These are phyloP conservation scores for Cacoxenus indagator DNA, from an alignment of 2,888 invertebrate genomes.

Conservation along the genomic window DNA sequence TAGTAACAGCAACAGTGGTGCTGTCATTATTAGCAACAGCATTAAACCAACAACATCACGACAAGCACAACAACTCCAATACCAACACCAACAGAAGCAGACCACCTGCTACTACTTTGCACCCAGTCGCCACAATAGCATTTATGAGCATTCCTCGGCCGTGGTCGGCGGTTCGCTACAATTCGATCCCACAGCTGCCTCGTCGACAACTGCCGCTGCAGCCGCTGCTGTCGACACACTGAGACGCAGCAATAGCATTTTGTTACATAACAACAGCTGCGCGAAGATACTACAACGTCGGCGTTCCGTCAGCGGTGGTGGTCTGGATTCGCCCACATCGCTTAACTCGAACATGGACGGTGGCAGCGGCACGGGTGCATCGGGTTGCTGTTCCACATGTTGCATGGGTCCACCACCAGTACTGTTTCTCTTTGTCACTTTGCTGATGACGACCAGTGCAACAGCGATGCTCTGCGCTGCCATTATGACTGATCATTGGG, in stretches of 20 bases:
- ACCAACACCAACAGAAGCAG: slow-evolving; percentile 46
- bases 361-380: slow-evolving; percentile 54
- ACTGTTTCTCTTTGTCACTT: slow-evolving; percentile 71
- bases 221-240: slow-evolving; percentile 67
- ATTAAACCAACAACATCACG: background rate
- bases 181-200: slow-evolving; percentile 54
- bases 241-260: slow-evolving; percentile 66
- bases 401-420: slow-evolving; percentile 69
- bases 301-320: slow-evolving; percentile 45
- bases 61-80: background rate
- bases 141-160: slow-evolving; percentile 68
- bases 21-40: slow-evolving; percentile 15
- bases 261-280: slow-evolving; percentile 67
- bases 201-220: slow-evolving; percentile 62
- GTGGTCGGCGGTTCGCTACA: slow-evolving; percentile 65
- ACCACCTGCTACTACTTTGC: slow-evolving; percentile 68
- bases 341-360: slow-evolving; percentile 64
- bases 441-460: slow-evolving; percentile 80
- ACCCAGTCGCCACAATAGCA: slow-evolving; percentile 67
- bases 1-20: slow-evolving; percentile 18
- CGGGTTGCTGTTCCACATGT: slow-evolving; percentile 63
- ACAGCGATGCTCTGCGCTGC: slow-evolving; percentile 87
- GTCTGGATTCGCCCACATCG: slow-evolving; percentile 59
- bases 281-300: slow-evolving; percentile 65
- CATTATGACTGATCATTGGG: slow-evolving; percentile 93